These are phyloP conservation scores for Phalacrocorax pelagicus DNA, from an alignment of 2,113 vertebrate species.

Conservation along the genomic window DNA sequence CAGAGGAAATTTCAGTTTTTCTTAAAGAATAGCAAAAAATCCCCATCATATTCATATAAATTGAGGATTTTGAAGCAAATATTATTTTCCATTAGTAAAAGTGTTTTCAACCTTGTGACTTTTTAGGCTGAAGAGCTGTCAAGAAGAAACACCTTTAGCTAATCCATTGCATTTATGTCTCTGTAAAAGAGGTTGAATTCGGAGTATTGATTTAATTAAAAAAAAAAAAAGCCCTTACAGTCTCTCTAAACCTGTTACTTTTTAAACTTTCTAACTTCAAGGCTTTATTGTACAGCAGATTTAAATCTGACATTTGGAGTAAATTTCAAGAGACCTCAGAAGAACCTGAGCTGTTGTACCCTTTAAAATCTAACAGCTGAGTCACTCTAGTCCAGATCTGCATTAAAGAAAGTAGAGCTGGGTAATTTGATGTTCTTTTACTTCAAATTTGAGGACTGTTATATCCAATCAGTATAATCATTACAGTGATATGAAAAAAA, in stretches of 20 bases:
- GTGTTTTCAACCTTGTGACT: not conserved
- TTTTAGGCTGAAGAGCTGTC: conserved; percentile 2
- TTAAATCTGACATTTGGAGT: conserved; percentile 49
- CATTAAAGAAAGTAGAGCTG: not conserved
- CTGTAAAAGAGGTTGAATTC: not conserved
- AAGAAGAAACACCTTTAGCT: conserved; percentile 11
- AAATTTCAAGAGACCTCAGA: conserved; percentile 15
- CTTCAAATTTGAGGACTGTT: not conserved
- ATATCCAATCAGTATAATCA: not conserved
- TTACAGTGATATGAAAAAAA: not conserved
- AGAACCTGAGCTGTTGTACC: not conserved
- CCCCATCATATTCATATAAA: not conserved
- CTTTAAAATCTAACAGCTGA: not conserved
- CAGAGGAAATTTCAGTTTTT: not conserved
- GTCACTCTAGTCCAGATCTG: not conserved
- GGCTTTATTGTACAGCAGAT: not conserved
- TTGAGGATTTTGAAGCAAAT: not conserved
- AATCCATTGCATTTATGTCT: conserved; percentile 17
- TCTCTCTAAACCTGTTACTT: conserved; percentile 8
- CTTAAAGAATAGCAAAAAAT: not conserved
- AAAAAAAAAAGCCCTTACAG: not conserved
- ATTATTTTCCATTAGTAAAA: not conserved
- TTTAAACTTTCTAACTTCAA: conserved; percentile 18
- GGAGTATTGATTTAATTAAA: not conserved
- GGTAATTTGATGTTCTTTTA: not conserved